Evolutionary conservation across 2,113 vertebrate genomes (phyloP).

Genomic region (Poeciliopsis turrubarensis): DNA sequence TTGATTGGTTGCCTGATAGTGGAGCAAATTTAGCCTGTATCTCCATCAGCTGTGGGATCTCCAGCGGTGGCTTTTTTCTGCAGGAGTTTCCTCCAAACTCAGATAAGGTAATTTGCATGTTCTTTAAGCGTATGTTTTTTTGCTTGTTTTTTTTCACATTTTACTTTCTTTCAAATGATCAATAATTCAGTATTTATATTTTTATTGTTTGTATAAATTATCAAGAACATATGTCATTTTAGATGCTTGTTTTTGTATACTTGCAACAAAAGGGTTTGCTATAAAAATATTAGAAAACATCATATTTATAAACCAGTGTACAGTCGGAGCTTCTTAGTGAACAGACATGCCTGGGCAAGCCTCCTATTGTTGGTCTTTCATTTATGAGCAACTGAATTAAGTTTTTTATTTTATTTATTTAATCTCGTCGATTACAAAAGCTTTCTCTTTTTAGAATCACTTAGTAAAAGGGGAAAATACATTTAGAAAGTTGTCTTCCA

Average conservation of each 20-base stretch:
- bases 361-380: background rate
- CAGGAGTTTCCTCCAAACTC: background rate
- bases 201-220: background rate
- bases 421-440: background rate
- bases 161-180: background rate
- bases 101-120: constrained; percentile 25
- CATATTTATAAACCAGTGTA: background rate
- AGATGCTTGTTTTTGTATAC: background rate
- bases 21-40: constrained; percentile 6
- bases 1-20: constrained; percentile 30
- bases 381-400: background rate
- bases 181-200: background rate
- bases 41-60: constrained; percentile 34
- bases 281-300: background rate
- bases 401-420: background rate
- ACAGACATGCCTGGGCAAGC: constrained; percentile 67
- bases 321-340: background rate
- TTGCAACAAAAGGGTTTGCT: background rate
- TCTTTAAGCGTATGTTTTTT: background rate
- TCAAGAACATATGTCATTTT: background rate
- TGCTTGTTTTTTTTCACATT: too few relatives aligned
- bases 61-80: background rate
- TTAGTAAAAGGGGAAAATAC: background rate
- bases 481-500: background rate
- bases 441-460: background rate